These are phyloP conservation scores for human DNA, from an alignment of 2,113 vertebrate genomes.

Conservation along the genomic window GRCh38 chr4:146093501-146094000, in stretches of 20 bases:
- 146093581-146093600: not conserved
- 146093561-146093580: not conserved
- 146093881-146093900: not conserved
- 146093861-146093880: not conserved
- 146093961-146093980: not conserved
- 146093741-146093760: not conserved
- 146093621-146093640: not conserved
- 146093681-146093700: not conserved
- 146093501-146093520: not conserved
- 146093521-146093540: not conserved
- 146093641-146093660: not conserved
- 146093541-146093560: not conserved
- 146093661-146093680: not conserved
- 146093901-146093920: not conserved
- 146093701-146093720: not conserved
- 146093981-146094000: not conserved
- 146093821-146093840: not conserved
- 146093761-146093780: not conserved
- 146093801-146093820: not conserved
- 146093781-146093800: not conserved
- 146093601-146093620: not conserved
- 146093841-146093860: not conserved
- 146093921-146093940: not conserved
- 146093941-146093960: not conserved
- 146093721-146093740: not conserved